Base-by-base conservation (phyloP, 2,113 vertebrate genomes). In the Calyptommatus sinebrachiatus region DNA sequence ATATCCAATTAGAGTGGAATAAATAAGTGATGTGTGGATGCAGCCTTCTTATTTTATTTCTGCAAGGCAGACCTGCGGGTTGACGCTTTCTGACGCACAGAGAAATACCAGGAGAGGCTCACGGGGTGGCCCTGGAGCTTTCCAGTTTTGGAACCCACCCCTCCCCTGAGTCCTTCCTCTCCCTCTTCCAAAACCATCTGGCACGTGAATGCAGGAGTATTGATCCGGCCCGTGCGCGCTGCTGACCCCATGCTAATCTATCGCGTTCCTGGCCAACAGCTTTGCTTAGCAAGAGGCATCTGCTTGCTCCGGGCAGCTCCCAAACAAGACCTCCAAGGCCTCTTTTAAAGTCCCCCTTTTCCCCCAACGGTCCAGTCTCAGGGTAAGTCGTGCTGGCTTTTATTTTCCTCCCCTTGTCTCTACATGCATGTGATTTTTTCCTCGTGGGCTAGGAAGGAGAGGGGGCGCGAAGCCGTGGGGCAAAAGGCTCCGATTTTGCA, bases 231-330 rank as follows among this genome's bases (percentile, higher is more conserved):
- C 95, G 63, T 91, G 95, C 89, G 94, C 94, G 95, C 94, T 88
- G 91, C 91, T 93, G 96, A 96, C 96, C 95, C 94, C 94, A 94
- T 95, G 96, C 95, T 94, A 94, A 95, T 94, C 95, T 94, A 91
- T 92, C 94, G 92, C 92, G 88, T 94, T 94, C 84, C 94, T 93
- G 94, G 94, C 95, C 94, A 94, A 93, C 94, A 91, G 93, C 83
- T 84, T 83, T 67, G 81, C 85, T 83, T 86, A 87, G 75, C 84
- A 12, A 86, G 86, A 86, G 89, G 94, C 93, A 96, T 96, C 96
- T 95, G 92, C 93, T 93, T 35, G 67, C 29, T 26, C 41, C 86
- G 91, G 84, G 87, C 88, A 79, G 92, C 88, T 83, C 83, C 80
- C 29, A 84, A 87, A 57, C 88, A 84, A 82, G 88, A 87, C 87